A percentile compares a stretch with the other conserved stretches of the same genome.
These are phyloP conservation scores for Istiophorus platypterus DNA, from an alignment of 2,113 vertebrate species.

Conservation along the genomic window DNA sequence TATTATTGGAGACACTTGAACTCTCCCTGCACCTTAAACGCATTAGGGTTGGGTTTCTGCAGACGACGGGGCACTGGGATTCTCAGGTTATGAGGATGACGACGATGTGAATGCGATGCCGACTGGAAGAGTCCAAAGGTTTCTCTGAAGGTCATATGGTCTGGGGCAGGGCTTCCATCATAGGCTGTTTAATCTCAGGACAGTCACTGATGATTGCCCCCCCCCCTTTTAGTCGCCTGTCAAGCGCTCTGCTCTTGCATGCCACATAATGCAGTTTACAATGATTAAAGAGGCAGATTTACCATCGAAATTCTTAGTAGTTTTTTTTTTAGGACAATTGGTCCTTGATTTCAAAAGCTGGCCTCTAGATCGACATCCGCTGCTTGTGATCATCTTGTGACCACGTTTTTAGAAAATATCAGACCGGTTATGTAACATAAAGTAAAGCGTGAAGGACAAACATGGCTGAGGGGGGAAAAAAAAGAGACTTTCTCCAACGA, in stretches of 20 bases:
- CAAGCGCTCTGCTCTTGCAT: background rate
- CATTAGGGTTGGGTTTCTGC: conserved; percentile 59
- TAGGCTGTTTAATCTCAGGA: background rate
- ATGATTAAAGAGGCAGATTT: background rate
- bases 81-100: conserved; percentile 27
- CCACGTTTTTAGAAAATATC: too few species aligned
- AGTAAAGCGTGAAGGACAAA: too few species aligned
- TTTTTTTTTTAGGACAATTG: too few species aligned
- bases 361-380: too few species aligned
- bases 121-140: conserved; percentile 14
- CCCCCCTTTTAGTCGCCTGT: too few species aligned
- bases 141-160: background rate
- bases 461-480: too few species aligned
- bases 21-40: conserved; percentile 45
- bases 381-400: background rate
- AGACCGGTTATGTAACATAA: too few species aligned
- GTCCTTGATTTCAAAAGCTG: too few species aligned
- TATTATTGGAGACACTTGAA: conserved; percentile 61
- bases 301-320: too few species aligned
- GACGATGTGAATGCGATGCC: conserved; percentile 15
- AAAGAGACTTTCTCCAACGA: too few species aligned
- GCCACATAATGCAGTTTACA: background rate
- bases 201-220: background rate
- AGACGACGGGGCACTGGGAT: conserved; percentile 15
- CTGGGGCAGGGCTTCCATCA: background rate